Evolutionary conservation across 1,140 invertebrate genomes (phyloP).

Genomic region (Cyrtorhinus lividipennis): DNA sequence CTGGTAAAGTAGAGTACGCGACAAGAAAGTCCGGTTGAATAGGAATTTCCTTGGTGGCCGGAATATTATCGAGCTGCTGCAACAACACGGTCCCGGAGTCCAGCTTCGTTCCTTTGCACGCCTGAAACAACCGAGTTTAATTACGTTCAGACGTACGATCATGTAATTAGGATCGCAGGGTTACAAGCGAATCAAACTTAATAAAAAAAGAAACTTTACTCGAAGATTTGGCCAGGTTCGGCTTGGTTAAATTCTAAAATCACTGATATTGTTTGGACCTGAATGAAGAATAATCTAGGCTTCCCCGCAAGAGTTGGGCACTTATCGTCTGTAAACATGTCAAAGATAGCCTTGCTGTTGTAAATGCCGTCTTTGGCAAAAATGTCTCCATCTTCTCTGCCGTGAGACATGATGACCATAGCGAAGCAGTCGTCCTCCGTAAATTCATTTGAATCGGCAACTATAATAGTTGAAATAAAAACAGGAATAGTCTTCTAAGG

Average conservation of each 20-base stretch:
- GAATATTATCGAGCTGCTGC: no score
- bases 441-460: slow-evolving; percentile 54
- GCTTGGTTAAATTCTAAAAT: slow-evolving; percentile 6
- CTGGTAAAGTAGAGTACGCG: no score
- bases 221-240: no score
- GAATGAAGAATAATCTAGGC: slow-evolving; percentile 83
- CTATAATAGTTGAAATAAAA: slow-evolving; percentile 30
- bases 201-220: no score
- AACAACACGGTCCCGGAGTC: no score
- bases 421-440: slow-evolving; percentile 60
- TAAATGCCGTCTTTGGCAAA: slow-evolving; percentile 76
- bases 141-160: no score
- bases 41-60: no score
- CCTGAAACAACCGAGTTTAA: no score
- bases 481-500: background rate
- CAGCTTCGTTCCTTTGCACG: no score
- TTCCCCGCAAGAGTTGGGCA: slow-evolving; percentile 80
- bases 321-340: slow-evolving; percentile 68
- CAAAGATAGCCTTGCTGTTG: slow-evolving; percentile 66
- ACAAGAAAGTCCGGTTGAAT: no score
- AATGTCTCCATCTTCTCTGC: slow-evolving; percentile 68
- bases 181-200: no score
- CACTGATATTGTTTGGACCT: slow-evolving; percentile 28
- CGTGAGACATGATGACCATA: slow-evolving; percentile 73
- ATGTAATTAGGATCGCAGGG: no score